Conservation (phyloP, 2,888 invertebrate genomes). For the Trachelus stipa region DNA sequence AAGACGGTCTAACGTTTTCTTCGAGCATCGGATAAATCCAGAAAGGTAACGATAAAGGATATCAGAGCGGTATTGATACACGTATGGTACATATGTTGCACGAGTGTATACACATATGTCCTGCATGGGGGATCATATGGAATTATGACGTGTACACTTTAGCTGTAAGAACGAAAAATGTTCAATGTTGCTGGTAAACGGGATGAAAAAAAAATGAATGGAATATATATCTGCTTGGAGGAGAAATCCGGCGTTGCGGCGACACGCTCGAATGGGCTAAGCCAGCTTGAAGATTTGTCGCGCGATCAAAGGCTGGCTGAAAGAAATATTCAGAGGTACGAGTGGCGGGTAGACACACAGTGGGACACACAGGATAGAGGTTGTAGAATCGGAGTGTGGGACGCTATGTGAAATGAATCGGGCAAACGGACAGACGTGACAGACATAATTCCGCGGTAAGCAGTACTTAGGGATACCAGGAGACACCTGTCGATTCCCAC, state of each 20-base stretch:
- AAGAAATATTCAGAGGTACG: slow-evolving; percentile 23
- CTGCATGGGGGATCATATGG: neutral
- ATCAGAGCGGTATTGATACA: neutral
- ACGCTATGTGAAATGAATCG: slow-evolving; percentile 54
- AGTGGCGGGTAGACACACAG: slow-evolving; percentile 14
- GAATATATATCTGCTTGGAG: neutral
- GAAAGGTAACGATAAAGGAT: neutral
- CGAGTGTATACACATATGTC: neutral
- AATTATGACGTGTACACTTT: neutral
- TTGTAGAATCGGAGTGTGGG: slow-evolving; percentile 34
- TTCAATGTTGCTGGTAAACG: neutral
- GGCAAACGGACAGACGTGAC: slow-evolving; percentile 59
- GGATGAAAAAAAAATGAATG: neutral
- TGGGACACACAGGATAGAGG: slow-evolving; percentile 5
- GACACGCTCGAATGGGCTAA: slow-evolving; percentile 43
- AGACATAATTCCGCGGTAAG: slow-evolving; percentile 60
- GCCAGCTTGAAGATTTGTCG: slow-evolving; percentile 39
- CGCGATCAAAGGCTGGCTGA: slow-evolving; percentile 20
- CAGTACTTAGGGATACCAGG: slow-evolving; percentile 49
- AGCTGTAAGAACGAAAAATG: neutral
- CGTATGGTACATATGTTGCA: neutral
- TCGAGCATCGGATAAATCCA: neutral
- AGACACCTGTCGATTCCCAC: slow-evolving; percentile 61
- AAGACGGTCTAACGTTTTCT: neutral
- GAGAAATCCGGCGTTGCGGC: neutral